Conservation (phyloP, 2,113 vertebrate genomes). For the Stercorarius parasiticus region DNA sequence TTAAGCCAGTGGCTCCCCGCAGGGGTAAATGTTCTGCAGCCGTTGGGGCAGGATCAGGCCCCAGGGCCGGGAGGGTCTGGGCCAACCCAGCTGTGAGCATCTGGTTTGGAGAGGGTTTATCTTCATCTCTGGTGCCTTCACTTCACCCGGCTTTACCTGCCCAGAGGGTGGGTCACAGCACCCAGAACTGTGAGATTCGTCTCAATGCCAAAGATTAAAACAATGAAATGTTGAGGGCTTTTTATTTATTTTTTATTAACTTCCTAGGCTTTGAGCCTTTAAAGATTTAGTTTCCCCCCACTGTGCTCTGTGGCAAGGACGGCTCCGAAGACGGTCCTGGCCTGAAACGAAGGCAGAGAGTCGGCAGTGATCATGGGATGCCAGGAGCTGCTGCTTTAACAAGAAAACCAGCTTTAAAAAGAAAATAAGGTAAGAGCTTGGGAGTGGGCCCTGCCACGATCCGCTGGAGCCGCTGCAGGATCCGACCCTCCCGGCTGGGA, state of each 20-base stretch:
- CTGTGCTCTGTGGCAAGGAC: fast-evolving
- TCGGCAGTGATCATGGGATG: not conserved
- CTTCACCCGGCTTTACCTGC: not conserved
- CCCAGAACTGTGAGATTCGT: not conserved
- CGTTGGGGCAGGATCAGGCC: not conserved
- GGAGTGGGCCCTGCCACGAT: not conserved
- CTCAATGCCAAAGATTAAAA: not conserved
- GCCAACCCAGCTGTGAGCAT: not conserved
- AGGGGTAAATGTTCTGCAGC: not conserved
- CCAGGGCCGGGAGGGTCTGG: not conserved
- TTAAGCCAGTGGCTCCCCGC: not conserved
- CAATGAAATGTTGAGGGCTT: not conserved
- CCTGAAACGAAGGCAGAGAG: not conserved
- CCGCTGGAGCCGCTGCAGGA: not conserved
- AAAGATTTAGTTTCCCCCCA: not conserved
- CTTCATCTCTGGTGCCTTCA: not conserved
- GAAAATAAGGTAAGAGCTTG: not conserved
- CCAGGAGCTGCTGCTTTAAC: not conserved
- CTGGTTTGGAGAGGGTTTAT: not conserved
- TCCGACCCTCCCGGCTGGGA: not conserved
- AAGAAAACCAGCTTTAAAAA: not conserved
- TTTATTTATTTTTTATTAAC: not conserved
- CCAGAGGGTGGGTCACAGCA: not conserved
- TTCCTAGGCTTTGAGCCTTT: not conserved
- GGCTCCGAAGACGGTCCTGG: not conserved